Conservation (phyloP, 2,797 vertebrate species). For the Ciconia nigra region DNA sequence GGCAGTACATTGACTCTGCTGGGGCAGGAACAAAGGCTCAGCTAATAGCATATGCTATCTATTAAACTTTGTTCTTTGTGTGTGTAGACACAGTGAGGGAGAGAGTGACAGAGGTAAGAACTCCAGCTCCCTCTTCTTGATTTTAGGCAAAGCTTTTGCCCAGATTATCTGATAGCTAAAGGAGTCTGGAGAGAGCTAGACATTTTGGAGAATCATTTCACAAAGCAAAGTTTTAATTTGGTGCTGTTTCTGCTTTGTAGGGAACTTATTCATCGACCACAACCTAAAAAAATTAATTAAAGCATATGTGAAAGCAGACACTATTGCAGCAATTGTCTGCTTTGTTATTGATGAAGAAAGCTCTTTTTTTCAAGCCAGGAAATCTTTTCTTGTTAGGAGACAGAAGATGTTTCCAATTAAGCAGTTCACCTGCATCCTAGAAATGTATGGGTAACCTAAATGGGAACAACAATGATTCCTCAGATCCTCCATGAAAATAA, state of each 20-base stretch:
- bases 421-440: not conserved
- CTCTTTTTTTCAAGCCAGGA: not conserved
- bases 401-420: not conserved
- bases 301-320: not conserved
- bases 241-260: conserved; percentile 21
- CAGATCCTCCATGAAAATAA: not conserved
- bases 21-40: conserved; percentile 35
- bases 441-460: not conserved
- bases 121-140: not conserved
- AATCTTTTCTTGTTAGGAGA: not conserved
- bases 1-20: conserved; percentile 22
- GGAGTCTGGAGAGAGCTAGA: conserved; percentile 23
- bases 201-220: conserved; percentile 17
- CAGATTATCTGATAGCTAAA: conserved; percentile 14
- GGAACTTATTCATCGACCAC: not conserved
- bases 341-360: conserved; percentile 18
- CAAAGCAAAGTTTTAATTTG: conserved; percentile 25
- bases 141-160: conserved; percentile 46
- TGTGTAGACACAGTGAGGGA: conserved; percentile 7
- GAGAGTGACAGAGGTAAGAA: conserved; percentile 34
- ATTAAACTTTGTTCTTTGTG: conserved; percentile 66
- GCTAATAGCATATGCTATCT: conserved; percentile 66
- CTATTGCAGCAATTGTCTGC: not conserved
- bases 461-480: not conserved
- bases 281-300: conserved; percentile 17